These are phyloP conservation scores for Euborellia annulipes DNA, from an alignment of 1,140 invertebrate species.

Conservation along the genomic window DNA sequence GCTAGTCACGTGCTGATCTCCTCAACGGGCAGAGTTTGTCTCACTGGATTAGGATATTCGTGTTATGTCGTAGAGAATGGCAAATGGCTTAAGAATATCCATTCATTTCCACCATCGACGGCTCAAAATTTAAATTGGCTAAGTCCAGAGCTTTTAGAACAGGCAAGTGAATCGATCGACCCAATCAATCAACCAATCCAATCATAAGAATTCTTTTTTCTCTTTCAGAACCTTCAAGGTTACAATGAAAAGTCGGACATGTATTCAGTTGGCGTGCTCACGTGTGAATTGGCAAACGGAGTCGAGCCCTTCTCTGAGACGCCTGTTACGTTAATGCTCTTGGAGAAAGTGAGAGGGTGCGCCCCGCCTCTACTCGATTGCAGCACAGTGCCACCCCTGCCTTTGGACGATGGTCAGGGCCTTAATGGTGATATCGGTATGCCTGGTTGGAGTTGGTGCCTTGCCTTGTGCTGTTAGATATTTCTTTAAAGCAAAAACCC, in stretches of 20 bases:
- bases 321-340: conserved; percentile 69
- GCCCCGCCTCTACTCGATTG: conserved; percentile 61
- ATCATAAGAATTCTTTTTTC: too few species aligned
- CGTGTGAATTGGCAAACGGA: conserved; percentile 81
- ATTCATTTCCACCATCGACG: conserved; percentile 53
- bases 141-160: conserved; percentile 79
- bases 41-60: conserved; percentile 64
- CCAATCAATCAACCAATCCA: too few species aligned
- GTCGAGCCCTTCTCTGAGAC: conserved; percentile 70
- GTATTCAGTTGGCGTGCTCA: conserved; percentile 74
- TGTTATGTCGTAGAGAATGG: conserved; percentile 54
- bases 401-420: conserved; percentile 32
- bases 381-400: conserved; percentile 44
- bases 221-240: conserved; percentile 64
- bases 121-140: conserved; percentile 67
- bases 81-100: conserved; percentile 45
- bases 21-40: conserved; percentile 43
- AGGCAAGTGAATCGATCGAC: too few species aligned
- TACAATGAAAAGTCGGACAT: conserved; percentile 82
- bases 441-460: conserved; percentile 18
- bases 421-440: conserved; percentile 28
- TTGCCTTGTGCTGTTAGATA: conserved; percentile 13
- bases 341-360: conserved; percentile 70
- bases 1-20: conserved; percentile 72
- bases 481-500: conserved; percentile 1